These are phyloP conservation scores for Crenichthys baileyi DNA, from an alignment of 2,797 vertebrate genomes.

Conservation along the genomic window DNA sequence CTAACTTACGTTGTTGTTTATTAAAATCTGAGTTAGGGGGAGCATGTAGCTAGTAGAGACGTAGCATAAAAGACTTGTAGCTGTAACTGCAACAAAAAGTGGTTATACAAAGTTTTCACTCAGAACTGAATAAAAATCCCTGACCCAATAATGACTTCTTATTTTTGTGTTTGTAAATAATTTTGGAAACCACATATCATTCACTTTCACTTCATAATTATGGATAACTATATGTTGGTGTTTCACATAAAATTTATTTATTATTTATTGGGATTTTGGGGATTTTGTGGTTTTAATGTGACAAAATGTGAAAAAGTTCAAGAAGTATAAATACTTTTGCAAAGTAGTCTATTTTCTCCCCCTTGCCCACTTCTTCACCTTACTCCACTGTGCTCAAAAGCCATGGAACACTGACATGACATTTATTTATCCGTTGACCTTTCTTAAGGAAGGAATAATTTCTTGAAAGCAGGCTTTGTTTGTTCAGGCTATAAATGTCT, in stretches of 20 bases:
- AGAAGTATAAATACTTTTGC: background rate
- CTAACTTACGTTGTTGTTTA: too few relatives aligned
- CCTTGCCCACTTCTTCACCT: conserved; percentile 14
- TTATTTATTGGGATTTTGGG: too few relatives aligned
- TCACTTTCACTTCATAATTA: background rate
- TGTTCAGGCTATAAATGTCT: conserved; percentile 28
- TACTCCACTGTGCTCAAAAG: conserved; percentile 40
- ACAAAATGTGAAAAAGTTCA: background rate
- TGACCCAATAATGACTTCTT: background rate
- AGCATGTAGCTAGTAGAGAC: too few relatives aligned
- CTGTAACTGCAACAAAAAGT: too few relatives aligned
- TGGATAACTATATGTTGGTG: background rate
- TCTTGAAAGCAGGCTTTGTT: conserved; percentile 38
- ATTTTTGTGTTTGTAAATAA: background rate
- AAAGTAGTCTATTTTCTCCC: conserved; percentile 23
- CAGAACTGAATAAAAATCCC: background rate
- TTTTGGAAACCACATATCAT: background rate
- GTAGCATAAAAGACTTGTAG: too few relatives aligned
- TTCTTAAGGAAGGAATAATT: conserved; percentile 48
- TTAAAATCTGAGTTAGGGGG: too few relatives aligned
- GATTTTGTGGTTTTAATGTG: background rate
- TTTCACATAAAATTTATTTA: background rate
- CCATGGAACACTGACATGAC: conserved; percentile 42
- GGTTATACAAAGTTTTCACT: background rate
- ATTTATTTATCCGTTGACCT: conserved; percentile 59